These are phyloP conservation scores for Thryonomys swinderianus DNA, from an alignment of 2,113 vertebrate species.

Conservation along the genomic window DNA sequence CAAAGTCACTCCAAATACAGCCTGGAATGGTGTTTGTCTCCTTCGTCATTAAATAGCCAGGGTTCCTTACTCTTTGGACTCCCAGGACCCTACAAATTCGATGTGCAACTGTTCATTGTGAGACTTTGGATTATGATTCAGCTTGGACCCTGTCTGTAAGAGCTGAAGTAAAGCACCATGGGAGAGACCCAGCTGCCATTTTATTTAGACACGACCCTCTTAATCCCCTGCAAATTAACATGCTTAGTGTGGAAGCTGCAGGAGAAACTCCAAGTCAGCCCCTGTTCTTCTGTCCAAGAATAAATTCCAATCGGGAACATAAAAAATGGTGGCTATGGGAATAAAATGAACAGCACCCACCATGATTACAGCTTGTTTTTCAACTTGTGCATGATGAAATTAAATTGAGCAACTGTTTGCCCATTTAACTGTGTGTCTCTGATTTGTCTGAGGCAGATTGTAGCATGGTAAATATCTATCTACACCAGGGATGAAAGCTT, in stretches of 20 bases:
- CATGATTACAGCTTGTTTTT: constrained; percentile 72
- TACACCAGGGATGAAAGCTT: constrained; percentile 60
- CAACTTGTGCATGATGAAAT: constrained; percentile 73
- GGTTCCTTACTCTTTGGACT: not conserved
- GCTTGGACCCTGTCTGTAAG: constrained; percentile 52
- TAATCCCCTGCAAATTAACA: constrained; percentile 7
- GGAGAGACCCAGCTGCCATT: not conserved
- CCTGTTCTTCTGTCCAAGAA: constrained; percentile 64
- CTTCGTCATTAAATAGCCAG: not conserved
- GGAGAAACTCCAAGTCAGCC: constrained; percentile 17
- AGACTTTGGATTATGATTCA: not conserved
- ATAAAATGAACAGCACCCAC: constrained; percentile 61
- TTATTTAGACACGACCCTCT: not conserved
- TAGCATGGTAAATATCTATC: constrained; percentile 66
- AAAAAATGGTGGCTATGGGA: constrained; percentile 71
- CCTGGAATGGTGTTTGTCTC: not conserved
- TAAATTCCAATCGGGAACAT: constrained; percentile 71
- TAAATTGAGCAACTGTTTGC: constrained; percentile 78
- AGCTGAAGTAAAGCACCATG: not conserved
- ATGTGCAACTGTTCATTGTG: not conserved
- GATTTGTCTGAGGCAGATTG: constrained; percentile 67
- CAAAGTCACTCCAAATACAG: no score
- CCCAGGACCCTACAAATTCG: not conserved
- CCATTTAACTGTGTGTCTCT: constrained; percentile 71
- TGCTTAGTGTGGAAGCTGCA: constrained; percentile 38